Evolutionary conservation across 2,888 invertebrate species (phyloP), one percentile per base, ranked within the genome.

Genomic region (Germaria angustata): DNA sequence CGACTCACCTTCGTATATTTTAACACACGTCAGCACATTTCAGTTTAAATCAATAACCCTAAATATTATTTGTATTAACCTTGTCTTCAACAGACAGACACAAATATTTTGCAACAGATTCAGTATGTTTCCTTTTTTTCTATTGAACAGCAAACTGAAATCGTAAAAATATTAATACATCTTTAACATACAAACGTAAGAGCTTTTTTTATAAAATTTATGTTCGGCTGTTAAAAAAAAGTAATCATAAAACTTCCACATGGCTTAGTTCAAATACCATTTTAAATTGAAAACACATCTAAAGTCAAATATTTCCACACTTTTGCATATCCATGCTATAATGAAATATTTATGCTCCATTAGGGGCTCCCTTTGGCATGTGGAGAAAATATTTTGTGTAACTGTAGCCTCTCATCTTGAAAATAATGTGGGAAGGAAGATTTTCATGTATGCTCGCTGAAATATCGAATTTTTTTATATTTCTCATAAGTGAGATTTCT

Each of bases 251-350:
- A 61, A 61, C 41, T 24, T 13, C 28, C 61, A 11, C 3, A 41
- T 24, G n/a, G 24, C 24, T 24, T 61, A 39, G 20, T 24, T 41
- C 39, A 61, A 61, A 44, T 61, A 44, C 24, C 61, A 61, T 61
- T 61, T 41, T 17, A 44, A 61, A 61, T 44, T 44, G 41, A 44
- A 61, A 44, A 61, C 44, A 61, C 61, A 15, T 61, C 44, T 17
- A 15, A 22, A 28, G 28, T 44, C 28, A 61, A 61, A 44, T 61
- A 61, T 61, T 11, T 44, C 17, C 28, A 44, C 28, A 17, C 44
- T 39, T n/a, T n/a, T 59, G 41, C 17, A 61, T 1, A 22, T 6
- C 8, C 13, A 24, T 51, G 46, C 20, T n/a, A n/a, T n/a, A n/a
- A n/a, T n/a, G n/a, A n/a, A n/a, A 11, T 20, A 9, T 46, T 0